Evolutionary conservation across 1,140 invertebrate genomes (phyloP).

Genomic region (Drosophila elegans): DNA sequence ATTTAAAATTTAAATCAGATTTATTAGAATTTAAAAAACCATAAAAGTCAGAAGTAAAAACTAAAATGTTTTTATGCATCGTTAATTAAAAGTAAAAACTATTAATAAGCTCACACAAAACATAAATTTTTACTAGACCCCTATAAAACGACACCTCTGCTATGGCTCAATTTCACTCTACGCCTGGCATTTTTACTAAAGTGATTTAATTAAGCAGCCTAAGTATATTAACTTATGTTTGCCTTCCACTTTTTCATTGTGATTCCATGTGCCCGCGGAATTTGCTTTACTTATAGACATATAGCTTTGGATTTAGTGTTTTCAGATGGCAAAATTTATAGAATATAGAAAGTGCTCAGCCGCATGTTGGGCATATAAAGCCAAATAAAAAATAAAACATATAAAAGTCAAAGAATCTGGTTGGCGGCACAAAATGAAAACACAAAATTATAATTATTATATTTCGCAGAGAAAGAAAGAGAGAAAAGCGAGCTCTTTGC

Average conservation of each 20-base stretch:
- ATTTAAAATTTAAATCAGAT: too few species aligned
- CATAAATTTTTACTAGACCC: neutral
- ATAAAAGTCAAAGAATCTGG: conserved; percentile 47
- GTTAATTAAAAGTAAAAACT: too few species aligned
- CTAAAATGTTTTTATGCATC: too few species aligned
- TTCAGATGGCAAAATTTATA: conserved; percentile 35
- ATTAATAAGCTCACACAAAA: neutral
- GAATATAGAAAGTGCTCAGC: conserved; percentile 5
- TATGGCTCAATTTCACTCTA: conserved; percentile 6
- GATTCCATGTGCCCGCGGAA: conserved; percentile 39
- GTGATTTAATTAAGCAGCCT: conserved; percentile 75
- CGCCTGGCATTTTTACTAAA: conserved; percentile 30
- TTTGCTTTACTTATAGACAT: conserved; percentile 28
- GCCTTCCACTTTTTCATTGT: conserved; percentile 57
- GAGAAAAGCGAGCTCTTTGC: conserved; percentile 50
- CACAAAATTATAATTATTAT: conserved; percentile 71
- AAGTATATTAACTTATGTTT: conserved; percentile 68
- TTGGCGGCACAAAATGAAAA: conserved; percentile 55
- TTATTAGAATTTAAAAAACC: too few species aligned
- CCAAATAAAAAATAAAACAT: conserved; percentile 43
- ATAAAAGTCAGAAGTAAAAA: too few species aligned
- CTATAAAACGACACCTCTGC: conserved; percentile 6
- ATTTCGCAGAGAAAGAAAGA: conserved; percentile 37
- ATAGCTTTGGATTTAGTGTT: conserved; percentile 36
- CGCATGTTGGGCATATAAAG: conserved; percentile 58